Percentiles rank a stretch among this genome's conserved stretches.
Conservation (phyloP, 2,888 invertebrate species). For the Pyrrhosoma nymphula region DNA sequence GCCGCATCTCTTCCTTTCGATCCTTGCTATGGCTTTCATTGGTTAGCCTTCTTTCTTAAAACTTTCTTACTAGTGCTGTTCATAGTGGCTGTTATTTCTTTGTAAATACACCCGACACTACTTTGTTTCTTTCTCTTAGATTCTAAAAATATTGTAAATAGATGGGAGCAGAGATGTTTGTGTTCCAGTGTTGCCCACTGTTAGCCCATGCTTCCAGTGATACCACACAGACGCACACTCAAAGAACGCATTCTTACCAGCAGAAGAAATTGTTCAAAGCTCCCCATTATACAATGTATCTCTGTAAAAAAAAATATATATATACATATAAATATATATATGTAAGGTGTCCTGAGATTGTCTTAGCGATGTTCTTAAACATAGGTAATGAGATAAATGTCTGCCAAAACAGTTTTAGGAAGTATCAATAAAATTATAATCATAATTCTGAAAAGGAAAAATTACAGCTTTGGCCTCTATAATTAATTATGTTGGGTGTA, state of each 20-base stretch:
- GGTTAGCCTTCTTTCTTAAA: constrained; percentile 39
- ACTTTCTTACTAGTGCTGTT: constrained; percentile 58
- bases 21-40: constrained; percentile 58
- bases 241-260: not conserved
- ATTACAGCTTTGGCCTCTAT: constrained; percentile 57
- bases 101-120: constrained; percentile 55
- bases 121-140: constrained; percentile 39
- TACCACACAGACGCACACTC: constrained; percentile 29
- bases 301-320: constrained; percentile 16
- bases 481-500: constrained; percentile 56
- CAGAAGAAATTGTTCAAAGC: not conserved
- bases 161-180: constrained; percentile 43
- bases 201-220: constrained; percentile 47
- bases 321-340: constrained; percentile 20
- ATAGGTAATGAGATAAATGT: constrained; percentile 64
- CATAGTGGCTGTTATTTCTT: constrained; percentile 55
- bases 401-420: constrained; percentile 52
- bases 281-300: constrained; percentile 4
- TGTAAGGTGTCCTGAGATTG: constrained; percentile 61
- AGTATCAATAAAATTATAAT: constrained; percentile 47
- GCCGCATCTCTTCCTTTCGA: constrained; percentile 40
- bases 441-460: constrained; percentile 39
- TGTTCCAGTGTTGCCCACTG: constrained; percentile 61
- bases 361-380: constrained; percentile 51
- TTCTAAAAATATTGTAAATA: constrained; percentile 52